Evolutionary conservation across 64 coral and sea anemone genomes (phyloP).

Genomic region (Stichodactyla mertensii): DNA sequence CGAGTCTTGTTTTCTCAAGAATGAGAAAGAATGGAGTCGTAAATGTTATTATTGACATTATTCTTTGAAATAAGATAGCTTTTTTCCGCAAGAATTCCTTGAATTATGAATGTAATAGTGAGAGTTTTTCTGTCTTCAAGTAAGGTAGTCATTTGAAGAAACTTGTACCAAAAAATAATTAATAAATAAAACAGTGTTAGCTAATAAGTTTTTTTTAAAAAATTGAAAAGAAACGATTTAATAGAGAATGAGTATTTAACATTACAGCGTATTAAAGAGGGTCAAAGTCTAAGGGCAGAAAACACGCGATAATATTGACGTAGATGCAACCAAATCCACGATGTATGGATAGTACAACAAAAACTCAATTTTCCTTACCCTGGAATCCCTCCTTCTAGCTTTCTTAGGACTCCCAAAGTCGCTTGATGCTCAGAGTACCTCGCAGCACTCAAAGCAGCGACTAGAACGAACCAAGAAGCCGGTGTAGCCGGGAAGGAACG

Average conservation of each 20-base stretch:
- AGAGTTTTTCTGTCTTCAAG: too few relatives aligned
- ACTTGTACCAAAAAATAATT: too few relatives aligned
- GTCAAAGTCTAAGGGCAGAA: constrained; percentile 1
- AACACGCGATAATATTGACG: not conserved
- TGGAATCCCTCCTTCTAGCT: constrained; percentile 74
- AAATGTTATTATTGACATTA: too few relatives aligned
- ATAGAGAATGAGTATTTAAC: not conserved
- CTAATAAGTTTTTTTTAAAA: too few relatives aligned
- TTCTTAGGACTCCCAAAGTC: constrained; percentile 81
- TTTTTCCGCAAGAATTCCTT: too few relatives aligned
- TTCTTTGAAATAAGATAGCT: too few relatives aligned
- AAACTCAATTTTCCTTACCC: constrained; percentile 42
- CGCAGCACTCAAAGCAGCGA: constrained; percentile 79
- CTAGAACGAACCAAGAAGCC: constrained; percentile 78
- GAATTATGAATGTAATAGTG: too few relatives aligned
- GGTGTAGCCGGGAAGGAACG: constrained; percentile 92
- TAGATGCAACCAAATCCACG: not conserved
- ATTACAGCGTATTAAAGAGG: not conserved
- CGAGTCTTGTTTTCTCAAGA: too few relatives aligned
- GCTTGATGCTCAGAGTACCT: constrained; percentile 84
- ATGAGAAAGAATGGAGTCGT: too few relatives aligned
- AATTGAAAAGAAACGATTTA: too few relatives aligned
- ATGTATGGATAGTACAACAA: not conserved
- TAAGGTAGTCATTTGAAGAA: too few relatives aligned
- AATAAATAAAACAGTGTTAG: too few relatives aligned